Evolutionary conservation across 1,140 invertebrate genomes (phyloP), one percentile per base, ranked within the genome.

Genomic region (Anastrepha obliqua): DNA sequence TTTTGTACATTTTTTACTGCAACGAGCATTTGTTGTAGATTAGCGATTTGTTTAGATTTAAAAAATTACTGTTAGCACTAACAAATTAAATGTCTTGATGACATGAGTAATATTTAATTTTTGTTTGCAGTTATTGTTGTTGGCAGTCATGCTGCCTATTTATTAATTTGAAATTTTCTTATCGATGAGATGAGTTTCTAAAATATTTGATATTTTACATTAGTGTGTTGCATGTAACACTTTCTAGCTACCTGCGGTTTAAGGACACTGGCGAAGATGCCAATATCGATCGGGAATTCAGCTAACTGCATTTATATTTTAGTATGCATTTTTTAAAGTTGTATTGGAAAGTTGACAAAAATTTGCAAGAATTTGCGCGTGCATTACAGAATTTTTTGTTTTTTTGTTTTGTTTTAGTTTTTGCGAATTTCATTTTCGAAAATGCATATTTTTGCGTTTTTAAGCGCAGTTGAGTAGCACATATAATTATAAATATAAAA

Each of bases 271-370:
- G 92, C 92, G 89, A 93, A 93, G 88, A 93, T 92, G 65, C 93
- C 93, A 89, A 93, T 90, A 92, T 93, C 92, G 89, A 93, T 93
- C 88, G 92, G 93, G 89, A 92, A 92, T 89, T 93, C 91, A 88
- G 91, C 92, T 90, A 91, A 90, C 92, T 91, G 74, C 74, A 81
- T 87, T 87, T 20, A n/a, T 13, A 13, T 55, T 39, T 55, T 85
- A 5, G 58, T 55, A 55, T 89, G 86, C 89, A n/a, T 60, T 67
- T 87, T 44, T 62, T 62, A 64, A 42, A 87, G 51, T 87, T 87
- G 51, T 39, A 11, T 81, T n/a, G 47, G 47, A 81, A 81, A 55
- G 74, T 81, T 81, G 74, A 3, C 42, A 55, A 55, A 42, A 81
- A 81, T 81, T 85, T 51, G 59, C 58, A 60, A 20, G 42, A 51